phyloP scores from a whole-genome alignment of 2,888 invertebrate species.

The Lysandra coridon region DNA sequence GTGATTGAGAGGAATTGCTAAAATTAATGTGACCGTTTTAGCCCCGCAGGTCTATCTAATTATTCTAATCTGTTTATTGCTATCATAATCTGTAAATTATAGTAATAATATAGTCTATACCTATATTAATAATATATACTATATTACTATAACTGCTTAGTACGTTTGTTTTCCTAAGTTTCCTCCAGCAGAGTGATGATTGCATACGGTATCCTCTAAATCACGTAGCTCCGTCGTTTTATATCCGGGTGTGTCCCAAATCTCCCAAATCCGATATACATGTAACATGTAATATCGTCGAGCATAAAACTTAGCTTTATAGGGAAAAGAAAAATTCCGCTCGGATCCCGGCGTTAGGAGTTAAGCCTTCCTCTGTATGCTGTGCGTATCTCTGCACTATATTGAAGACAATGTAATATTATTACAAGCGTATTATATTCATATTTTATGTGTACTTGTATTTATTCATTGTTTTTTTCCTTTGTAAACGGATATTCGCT shows the following conservation, averaged over 20 bases:
- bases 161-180: neutral
- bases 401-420: constrained; percentile 8
- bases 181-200: neutral
- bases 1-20: too few species aligned
- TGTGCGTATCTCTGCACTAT: neutral
- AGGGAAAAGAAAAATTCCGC: constrained; percentile 17
- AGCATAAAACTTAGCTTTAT: constrained; percentile 22
- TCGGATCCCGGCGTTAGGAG: constrained; percentile 18
- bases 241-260: neutral
- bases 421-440: constrained; percentile 1
- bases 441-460: neutral
- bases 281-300: constrained; percentile 18
- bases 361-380: constrained; percentile 22
- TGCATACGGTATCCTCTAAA: neutral
- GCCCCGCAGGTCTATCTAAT: too few species aligned
- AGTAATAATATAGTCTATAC: too few species aligned
- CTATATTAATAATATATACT: too few species aligned
- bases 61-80: too few species aligned
- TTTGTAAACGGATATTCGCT: neutral
- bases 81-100: too few species aligned
- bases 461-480: constrained; percentile 6
- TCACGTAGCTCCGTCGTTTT: neutral
- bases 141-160: too few species aligned
- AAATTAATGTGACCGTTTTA: too few species aligned
- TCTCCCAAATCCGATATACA: constrained; percentile 21